These are phyloP conservation scores for Amyelois transitella DNA, from an alignment of 1,140 invertebrate species.

Conservation along the genomic window DNA sequence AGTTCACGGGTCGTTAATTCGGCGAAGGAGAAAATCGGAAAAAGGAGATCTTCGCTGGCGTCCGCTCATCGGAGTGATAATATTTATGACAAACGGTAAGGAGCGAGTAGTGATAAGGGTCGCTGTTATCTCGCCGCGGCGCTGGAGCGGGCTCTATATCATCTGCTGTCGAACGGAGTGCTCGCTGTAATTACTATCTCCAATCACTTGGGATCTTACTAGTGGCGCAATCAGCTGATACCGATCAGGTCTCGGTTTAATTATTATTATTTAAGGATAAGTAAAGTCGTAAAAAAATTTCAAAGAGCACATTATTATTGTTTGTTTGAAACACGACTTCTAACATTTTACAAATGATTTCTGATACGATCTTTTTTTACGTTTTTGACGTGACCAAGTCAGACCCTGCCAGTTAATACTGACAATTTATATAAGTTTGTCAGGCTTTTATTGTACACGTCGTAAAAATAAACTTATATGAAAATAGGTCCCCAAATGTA, in stretches of 20 bases:
- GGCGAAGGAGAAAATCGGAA: constrained; percentile 43
- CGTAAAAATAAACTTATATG: too few relatives aligned
- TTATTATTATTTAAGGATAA: not conserved
- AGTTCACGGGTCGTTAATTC: constrained; percentile 67
- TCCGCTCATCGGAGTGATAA: constrained; percentile 66
- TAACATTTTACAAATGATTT: not conserved
- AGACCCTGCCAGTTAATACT: too few relatives aligned
- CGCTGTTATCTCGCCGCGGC: constrained; percentile 47
- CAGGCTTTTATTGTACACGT: too few relatives aligned
- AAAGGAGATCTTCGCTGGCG: constrained; percentile 51
- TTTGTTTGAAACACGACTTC: constrained; percentile 4
- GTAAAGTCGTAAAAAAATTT: too few relatives aligned
- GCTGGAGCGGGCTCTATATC: constrained; percentile 21
- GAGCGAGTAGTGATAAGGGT: constrained; percentile 63
- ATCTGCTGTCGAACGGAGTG: constrained; percentile 26
- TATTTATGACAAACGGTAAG: constrained; percentile 73
- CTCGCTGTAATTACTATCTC: constrained; percentile 26
- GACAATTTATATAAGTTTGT: too few relatives aligned
- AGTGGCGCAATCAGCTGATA: constrained; percentile 6
- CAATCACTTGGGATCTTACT: constrained; percentile 4
- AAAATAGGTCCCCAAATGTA: too few relatives aligned
- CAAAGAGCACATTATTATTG: too few relatives aligned
- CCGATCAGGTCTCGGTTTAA: not conserved
- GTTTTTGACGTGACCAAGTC: too few relatives aligned
- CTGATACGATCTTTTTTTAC: too few relatives aligned